Base-by-base conservation (phyloP, 2,113 vertebrate species). In the Istiophorus platypterus region DNA sequence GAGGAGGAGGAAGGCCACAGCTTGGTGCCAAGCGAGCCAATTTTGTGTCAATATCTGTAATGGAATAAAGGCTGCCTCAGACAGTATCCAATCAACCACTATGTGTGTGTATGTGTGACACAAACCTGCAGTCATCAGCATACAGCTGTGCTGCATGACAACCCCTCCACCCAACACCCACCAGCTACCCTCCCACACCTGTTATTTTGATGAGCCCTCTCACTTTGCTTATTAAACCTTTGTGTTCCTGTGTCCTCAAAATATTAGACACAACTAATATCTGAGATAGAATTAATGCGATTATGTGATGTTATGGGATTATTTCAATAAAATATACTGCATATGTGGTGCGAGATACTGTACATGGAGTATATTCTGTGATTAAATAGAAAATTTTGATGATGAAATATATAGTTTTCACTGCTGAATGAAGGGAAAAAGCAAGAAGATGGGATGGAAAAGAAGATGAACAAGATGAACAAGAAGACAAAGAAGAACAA, bases 1-100 rank as follows among this genome's bases (percentile, higher is more conserved):
- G 45, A 67, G 14, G 66, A 52, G 8, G 65, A 78, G 12, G 66
- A 61, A 58, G 61, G 45, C 15, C 37, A 61, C 29, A 34, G 80
- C 41, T 81, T 42, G 37, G 20, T 83, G 87, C 72, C 76, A 87
- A 52, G 52, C 18, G 14, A 52, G 47, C 27, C 42, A 68, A 37
- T 37, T 84, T 79, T 80, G 42, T 88, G 66, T 82, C 89, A 91
- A 91, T 89, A 91, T 90, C 82, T 80, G 63, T 93, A 86, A 92
- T 91, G 88, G 74, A 89, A 85, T 88, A 86, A 85, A 87, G 72
- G 78, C 42, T 76, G 63, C 63, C 76, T 82, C 20, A 84, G 29
- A 89, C 80, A 67, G 57, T 69, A 78, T 79, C 77, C 71, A 90
- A 89, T 88, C 81, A 89, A 61, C 72, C 29, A 1, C 22, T 72